Conservation (phyloP, 2,888 invertebrate species). For the Yponomeuta sedellus region DNA sequence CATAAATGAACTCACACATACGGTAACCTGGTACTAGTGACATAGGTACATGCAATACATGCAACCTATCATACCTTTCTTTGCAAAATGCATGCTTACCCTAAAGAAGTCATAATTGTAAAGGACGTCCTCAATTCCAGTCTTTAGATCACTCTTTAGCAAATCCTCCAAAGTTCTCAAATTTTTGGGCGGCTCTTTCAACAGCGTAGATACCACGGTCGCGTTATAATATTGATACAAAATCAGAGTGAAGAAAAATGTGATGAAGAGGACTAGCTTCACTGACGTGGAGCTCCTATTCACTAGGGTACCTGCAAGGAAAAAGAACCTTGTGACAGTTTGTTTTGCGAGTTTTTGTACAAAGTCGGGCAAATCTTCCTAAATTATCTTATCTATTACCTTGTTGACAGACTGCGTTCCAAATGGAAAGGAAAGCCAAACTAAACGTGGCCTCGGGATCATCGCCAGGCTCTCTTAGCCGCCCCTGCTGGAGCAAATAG, state of each 20-base stretch:
- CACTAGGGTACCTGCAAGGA: slow-evolving; percentile 53
- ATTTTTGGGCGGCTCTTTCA: slow-evolving; percentile 77
- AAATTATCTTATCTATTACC: slow-evolving; percentile 32
- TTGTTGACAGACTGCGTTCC: slow-evolving; percentile 67
- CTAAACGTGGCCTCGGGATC: slow-evolving; percentile 58
- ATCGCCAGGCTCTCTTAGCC: slow-evolving; percentile 26
- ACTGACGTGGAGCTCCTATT: slow-evolving; percentile 62
- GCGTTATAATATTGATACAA: slow-evolving; percentile 84
- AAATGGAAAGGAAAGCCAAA: slow-evolving; percentile 58
- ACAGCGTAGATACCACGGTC: slow-evolving; percentile 79
- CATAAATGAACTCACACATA: no score
- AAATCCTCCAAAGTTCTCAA: slow-evolving; percentile 78
- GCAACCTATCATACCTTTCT: no score
- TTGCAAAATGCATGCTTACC: no score
- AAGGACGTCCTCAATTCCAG: slow-evolving; percentile 79
- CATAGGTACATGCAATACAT: no score
- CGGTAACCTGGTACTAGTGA: no score
- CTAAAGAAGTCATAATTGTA: slow-evolving; percentile 80
- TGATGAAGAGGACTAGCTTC: slow-evolving; percentile 69
- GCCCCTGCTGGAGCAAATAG: slow-evolving; percentile 37
- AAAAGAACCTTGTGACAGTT: background rate
- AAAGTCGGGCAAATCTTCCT: no score
- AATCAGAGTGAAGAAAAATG: slow-evolving; percentile 75
- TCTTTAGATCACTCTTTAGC: slow-evolving; percentile 73
- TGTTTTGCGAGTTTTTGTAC: background rate